Percentiles rank a stretch among this genome's conserved stretches.
Evolutionary conservation across 2,113 vertebrate species (phyloP).

Genomic region (Lophochroa leadbeateri): DNA sequence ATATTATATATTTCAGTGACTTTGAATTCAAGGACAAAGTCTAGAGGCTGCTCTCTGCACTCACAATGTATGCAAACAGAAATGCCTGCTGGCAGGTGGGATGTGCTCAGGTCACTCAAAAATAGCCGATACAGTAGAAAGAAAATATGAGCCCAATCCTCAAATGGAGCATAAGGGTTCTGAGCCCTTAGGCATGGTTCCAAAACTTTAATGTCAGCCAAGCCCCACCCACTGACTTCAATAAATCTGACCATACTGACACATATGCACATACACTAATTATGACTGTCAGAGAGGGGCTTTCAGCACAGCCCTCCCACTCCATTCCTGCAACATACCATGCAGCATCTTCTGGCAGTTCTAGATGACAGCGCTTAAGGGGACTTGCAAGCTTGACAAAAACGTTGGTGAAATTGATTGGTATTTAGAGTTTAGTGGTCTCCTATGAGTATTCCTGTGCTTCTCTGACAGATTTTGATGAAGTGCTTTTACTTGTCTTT

Average conservation of each 20-base stretch:
- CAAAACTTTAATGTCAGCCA: not conserved
- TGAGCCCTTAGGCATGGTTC: not conserved
- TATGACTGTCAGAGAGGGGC: not conserved
- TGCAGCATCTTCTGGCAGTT: conserved; percentile 66
- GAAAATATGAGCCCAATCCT: not conserved
- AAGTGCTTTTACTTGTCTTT: conserved; percentile 86
- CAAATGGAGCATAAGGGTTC: not conserved
- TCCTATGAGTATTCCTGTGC: conserved; percentile 79
- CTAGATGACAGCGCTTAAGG: conserved; percentile 69
- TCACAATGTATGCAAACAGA: not conserved
- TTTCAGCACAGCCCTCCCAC: not conserved
- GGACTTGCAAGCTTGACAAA: conserved; percentile 79
- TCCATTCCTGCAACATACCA: not conserved
- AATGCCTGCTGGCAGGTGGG: not conserved
- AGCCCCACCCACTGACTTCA: not conserved
- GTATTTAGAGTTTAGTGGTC: conserved; percentile 84
- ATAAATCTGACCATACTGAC: fast-evolving
- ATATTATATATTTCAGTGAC: not conserved
- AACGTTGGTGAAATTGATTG: conserved; percentile 84
- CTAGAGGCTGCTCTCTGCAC: not conserved
- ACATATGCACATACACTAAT: not conserved
- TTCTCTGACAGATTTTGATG: conserved; percentile 87
- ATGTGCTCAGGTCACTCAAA: not conserved
- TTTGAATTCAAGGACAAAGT: conserved; percentile 32
- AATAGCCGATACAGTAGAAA: not conserved